Percentiles rank a stretch among this genome's conserved stretches.
phyloP scores from a whole-genome alignment of 2,797 vertebrate genomes.

The Myotis vivesi region DNA sequence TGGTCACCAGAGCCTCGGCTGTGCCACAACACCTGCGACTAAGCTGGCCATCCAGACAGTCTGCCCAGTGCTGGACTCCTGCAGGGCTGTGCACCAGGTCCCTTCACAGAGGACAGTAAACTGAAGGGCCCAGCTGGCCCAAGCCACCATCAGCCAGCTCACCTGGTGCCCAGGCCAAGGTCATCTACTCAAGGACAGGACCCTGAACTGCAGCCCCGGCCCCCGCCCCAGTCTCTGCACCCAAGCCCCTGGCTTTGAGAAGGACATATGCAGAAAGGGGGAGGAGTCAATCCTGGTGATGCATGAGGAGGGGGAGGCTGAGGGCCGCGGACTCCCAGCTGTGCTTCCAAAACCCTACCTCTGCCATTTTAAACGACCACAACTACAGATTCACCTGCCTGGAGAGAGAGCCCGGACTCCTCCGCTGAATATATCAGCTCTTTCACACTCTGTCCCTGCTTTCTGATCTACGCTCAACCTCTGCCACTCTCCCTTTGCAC shows the following conservation, averaged over 20 bases:
- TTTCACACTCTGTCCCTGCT: not conserved
- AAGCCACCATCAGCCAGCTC: not conserved
- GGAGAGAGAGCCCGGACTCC: not conserved
- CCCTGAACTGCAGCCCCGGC: too few species aligned
- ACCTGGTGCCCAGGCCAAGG: not conserved
- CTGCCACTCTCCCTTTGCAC: too few species aligned
- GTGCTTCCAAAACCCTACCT: not conserved
- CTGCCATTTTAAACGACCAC: not conserved
- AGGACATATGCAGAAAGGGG: not conserved
- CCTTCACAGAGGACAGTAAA: not conserved
- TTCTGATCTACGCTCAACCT: not conserved
- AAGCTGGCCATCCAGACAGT: not conserved
- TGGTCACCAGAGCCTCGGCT: accelerated
- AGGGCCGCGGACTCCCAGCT: not conserved
- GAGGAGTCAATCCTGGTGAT: not conserved
- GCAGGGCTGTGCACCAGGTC: not conserved
- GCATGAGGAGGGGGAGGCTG: not conserved
- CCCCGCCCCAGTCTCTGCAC: not conserved
- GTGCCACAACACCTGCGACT: accelerated
- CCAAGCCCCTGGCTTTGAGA: not conserved
- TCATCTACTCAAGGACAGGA: not conserved
- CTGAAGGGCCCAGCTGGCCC: not conserved
- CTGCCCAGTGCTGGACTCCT: not conserved
- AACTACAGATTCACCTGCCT: not conserved
- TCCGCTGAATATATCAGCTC: too few species aligned